These are phyloP conservation scores for mouse (Mus musculus) DNA, from an alignment of 2,113 vertebrate species.

Conservation along the genomic window DNA sequence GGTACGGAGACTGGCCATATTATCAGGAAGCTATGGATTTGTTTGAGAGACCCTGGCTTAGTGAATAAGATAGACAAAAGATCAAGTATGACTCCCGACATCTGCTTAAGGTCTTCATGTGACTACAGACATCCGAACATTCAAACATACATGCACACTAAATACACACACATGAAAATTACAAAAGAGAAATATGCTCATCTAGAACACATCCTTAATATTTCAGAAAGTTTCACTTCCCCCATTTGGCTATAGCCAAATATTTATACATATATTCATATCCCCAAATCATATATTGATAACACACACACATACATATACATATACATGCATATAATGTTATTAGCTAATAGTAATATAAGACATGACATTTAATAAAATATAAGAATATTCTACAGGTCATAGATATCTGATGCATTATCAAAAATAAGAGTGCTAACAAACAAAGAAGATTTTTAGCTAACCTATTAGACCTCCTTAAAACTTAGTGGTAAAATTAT, in stretches of 20 bases:
- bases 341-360: neutral
- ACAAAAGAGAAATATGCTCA: neutral
- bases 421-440: neutral
- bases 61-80: neutral
- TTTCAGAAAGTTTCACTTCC: neutral
- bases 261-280: neutral
- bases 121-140: too few species aligned
- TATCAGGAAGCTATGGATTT: neutral
- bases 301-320: neutral
- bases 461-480: neutral
- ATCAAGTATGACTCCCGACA: neutral
- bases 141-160: neutral
- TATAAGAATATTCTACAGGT: neutral
- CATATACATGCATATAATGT: neutral
- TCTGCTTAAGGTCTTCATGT: neutral
- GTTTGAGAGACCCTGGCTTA: neutral
- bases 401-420: neutral
- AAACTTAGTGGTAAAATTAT: neutral
- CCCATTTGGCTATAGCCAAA: neutral
- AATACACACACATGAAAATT: neutral
- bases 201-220: neutral
- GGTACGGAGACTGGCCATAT: rapidly evolving
- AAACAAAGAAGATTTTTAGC: neutral
- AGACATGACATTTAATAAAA: neutral
- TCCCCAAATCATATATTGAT: neutral